These are phyloP conservation scores for Styela plicata DNA, from an alignment of 23 tunicate species.

Conservation along the genomic window DNA sequence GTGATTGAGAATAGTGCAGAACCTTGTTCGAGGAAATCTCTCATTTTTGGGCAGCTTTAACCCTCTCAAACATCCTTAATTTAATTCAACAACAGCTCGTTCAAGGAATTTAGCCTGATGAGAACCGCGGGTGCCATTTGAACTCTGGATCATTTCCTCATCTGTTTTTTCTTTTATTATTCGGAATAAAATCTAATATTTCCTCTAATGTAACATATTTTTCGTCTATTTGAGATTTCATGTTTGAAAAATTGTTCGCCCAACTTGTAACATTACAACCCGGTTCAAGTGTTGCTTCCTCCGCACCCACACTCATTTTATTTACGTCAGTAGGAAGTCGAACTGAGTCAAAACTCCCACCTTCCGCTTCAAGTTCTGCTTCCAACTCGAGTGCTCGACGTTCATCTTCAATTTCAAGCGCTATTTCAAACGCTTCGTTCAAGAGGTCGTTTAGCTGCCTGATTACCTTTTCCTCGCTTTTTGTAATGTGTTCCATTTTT, in stretches of 20 bases:
- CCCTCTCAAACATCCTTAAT: too few relatives aligned
- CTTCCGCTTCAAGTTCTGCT: background rate
- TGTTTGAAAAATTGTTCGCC: background rate
- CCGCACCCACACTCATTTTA: background rate
- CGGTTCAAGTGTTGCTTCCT: background rate
- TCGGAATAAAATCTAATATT: background rate
- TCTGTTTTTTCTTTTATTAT: background rate
- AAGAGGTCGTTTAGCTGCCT: background rate
- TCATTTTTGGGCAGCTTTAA: too few relatives aligned
- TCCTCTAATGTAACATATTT: too few relatives aligned
- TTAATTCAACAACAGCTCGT: too few relatives aligned
- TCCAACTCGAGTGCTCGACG: background rate
- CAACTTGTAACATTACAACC: background rate
- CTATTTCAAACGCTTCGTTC: background rate
- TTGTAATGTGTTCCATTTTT: background rate
- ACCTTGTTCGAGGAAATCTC: too few relatives aligned
- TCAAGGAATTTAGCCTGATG: too few relatives aligned
- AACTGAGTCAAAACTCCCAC: background rate
- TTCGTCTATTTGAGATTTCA: background rate
- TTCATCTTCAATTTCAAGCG: background rate
- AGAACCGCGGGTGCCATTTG: background rate
- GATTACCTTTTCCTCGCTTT: background rate
- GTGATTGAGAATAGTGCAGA: too few relatives aligned
- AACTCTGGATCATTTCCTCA: background rate
- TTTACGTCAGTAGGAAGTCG: background rate